Conservation (phyloP, 1,140 invertebrate species). For the Anastrepha ludens region DNA sequence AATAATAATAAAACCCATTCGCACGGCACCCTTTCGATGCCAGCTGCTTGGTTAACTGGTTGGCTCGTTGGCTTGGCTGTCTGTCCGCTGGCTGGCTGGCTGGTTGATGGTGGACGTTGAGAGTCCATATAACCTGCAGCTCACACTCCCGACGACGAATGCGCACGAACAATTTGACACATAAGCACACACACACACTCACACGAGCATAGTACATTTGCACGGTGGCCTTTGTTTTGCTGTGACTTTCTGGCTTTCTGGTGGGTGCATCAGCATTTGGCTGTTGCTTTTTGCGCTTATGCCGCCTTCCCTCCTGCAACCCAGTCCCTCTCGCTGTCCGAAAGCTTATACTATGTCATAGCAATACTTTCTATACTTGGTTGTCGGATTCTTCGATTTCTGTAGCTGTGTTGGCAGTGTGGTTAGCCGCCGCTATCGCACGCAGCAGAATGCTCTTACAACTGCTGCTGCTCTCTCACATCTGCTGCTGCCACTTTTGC, state of each 20-base stretch:
- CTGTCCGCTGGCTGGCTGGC: neutral
- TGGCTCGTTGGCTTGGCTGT: neutral
- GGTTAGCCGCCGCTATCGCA: slow-evolving; percentile 38
- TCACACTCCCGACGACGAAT: neutral
- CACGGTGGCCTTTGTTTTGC: slow-evolving; percentile 22
- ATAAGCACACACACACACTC: slow-evolving; percentile 10
- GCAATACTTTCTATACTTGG: neutral
- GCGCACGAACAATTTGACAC: neutral
- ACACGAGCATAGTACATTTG: neutral
- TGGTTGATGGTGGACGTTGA: slow-evolving; percentile 31
- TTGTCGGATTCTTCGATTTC: slow-evolving; percentile 5
- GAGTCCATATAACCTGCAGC: neutral
- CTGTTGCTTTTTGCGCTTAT: slow-evolving; percentile 32
- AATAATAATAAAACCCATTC: slow-evolving; percentile 53
- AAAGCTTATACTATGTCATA: slow-evolving; percentile 14
- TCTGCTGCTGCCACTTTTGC: slow-evolving; percentile 26
- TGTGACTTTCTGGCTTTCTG: slow-evolving; percentile 36
- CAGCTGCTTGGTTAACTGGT: slow-evolving; percentile 17
- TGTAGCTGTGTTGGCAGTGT: slow-evolving; percentile 8
- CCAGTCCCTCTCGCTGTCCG: neutral
- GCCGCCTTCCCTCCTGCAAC: neutral
- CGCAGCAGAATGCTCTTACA: slow-evolving; percentile 19
- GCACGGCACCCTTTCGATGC: slow-evolving; percentile 30
- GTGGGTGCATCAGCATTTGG: slow-evolving; percentile 35
- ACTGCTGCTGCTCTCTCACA: neutral